Evolutionary conservation across 2,888 invertebrate species (phyloP).

Genomic region (Oscheius sp.): DNA sequence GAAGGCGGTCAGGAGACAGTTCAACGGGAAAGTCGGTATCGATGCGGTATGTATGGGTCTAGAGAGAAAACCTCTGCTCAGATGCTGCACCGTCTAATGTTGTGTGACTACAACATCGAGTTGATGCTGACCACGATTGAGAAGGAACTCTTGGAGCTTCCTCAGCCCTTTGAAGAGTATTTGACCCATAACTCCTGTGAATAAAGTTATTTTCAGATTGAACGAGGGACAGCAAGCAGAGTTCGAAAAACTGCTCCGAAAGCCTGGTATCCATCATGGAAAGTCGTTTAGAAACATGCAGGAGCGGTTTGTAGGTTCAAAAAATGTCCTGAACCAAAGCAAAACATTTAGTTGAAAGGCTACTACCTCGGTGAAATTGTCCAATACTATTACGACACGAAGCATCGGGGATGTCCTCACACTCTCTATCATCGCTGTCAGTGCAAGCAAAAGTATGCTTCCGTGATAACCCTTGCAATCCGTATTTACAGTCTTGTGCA

Average conservation of each 20-base stretch:
- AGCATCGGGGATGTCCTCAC: constrained; percentile 32
- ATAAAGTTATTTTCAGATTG: not conserved
- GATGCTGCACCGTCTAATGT: constrained; percentile 37
- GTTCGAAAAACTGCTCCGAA: constrained; percentile 24
- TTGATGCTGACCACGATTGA: constrained; percentile 34
- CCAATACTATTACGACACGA: constrained; percentile 37
- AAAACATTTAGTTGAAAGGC: constrained; percentile 27
- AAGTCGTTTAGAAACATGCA: constrained; percentile 29
- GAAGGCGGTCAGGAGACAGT: constrained; percentile 36
- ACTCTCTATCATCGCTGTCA: constrained; percentile 17
- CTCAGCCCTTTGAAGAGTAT: constrained; percentile 37
- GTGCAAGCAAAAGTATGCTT: constrained; percentile 29
- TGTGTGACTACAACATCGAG: constrained; percentile 33
- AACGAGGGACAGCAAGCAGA: constrained; percentile 33
- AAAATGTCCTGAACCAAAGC: not conserved
- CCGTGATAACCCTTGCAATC: no score
- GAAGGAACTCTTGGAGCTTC: constrained; percentile 16
- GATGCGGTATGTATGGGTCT: constrained; percentile 26
- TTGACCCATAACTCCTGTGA: not conserved
- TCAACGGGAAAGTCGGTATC: constrained; percentile 24
- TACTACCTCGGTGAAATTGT: constrained; percentile 38
- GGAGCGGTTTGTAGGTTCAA: constrained; percentile 33
- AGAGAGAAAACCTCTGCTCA: not conserved
- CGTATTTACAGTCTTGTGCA: not conserved
- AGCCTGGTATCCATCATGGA: not conserved